Percentiles rank a stretch among this genome's conserved stretches.
These are phyloP conservation scores for Enteromius afrohamiltoni DNA, from an alignment of 2,797 vertebrate species.

Conservation along the genomic window DNA sequence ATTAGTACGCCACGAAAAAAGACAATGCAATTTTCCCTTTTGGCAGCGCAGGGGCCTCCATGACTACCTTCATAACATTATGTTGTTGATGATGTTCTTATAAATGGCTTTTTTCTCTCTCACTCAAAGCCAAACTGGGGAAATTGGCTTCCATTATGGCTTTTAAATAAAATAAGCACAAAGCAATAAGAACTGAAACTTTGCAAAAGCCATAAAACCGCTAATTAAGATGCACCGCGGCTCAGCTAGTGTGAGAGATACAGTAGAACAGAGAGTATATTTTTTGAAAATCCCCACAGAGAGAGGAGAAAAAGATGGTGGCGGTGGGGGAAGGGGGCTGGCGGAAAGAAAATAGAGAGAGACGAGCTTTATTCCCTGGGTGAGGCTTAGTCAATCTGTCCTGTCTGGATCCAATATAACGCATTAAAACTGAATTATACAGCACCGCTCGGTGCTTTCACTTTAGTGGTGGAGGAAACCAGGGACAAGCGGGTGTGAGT, in stretches of 20 bases:
- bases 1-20: slow-evolving; percentile 69
- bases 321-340: slow-evolving; percentile 27
- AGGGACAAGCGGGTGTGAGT: slow-evolving; percentile 23
- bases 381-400: slow-evolving; percentile 51
- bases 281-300: slow-evolving; percentile 54
- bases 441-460: slow-evolving; percentile 51
- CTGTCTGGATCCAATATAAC: slow-evolving; percentile 60
- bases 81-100: slow-evolving; percentile 62
- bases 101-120: slow-evolving; percentile 54
- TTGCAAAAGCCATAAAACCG: slow-evolving; percentile 67
- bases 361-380: slow-evolving; percentile 55
- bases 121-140: slow-evolving; percentile 38
- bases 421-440: slow-evolving; percentile 63
- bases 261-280: slow-evolving; percentile 49
- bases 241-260: slow-evolving; percentile 63
- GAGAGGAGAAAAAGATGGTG: slow-evolving; percentile 46
- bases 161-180: slow-evolving; percentile 70
- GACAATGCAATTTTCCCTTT: slow-evolving; percentile 71
- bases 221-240: slow-evolving; percentile 69
- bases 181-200: slow-evolving; percentile 63
- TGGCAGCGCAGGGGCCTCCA: slow-evolving; percentile 59
- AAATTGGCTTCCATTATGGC: slow-evolving; percentile 67
- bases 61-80: slow-evolving; percentile 71
- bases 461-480: slow-evolving; percentile 40
- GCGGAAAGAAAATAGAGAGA: slow-evolving; percentile 56